Percentiles rank a stretch among this genome's conserved stretches.
Evolutionary conservation across 2,888 invertebrate genomes (phyloP).

Genomic region (Hipparchia semele): DNA sequence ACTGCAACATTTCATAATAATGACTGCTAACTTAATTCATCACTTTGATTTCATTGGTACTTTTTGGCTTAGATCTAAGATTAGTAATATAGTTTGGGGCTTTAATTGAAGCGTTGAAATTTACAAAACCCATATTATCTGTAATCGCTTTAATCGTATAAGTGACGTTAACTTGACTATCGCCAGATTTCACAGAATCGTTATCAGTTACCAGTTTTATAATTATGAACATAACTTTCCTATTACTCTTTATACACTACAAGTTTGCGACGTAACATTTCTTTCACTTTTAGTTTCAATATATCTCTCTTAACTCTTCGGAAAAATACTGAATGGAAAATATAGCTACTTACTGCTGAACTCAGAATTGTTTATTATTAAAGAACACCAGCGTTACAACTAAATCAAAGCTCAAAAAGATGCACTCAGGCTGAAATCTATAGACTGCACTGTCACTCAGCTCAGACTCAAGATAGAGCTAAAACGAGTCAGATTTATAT

Average conservation of each 20-base stretch:
- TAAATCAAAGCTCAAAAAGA: too few relatives aligned
- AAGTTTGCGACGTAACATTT: conserved; percentile 14
- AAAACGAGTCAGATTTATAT: too few relatives aligned
- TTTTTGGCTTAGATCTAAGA: conserved; percentile 1
- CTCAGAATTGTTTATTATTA: too few relatives aligned
- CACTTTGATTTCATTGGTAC: not conserved
- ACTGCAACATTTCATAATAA: not conserved
- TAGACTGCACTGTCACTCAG: too few relatives aligned
- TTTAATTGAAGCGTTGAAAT: not conserved
- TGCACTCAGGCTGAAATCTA: too few relatives aligned
- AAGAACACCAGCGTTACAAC: too few relatives aligned
- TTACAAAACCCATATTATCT: not conserved
- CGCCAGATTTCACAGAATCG: conserved; percentile 1
- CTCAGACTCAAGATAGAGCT: too few relatives aligned
- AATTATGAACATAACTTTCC: conserved; percentile 21
- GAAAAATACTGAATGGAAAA: not conserved
- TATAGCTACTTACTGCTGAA: not conserved
- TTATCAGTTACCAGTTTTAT: conserved; percentile 16
- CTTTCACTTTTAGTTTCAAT: conserved; percentile 18
- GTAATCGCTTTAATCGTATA: not conserved
- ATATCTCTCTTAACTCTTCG: not conserved
- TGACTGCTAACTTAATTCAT: not conserved
- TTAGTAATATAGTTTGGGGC: not conserved
- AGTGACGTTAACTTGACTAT: not conserved
- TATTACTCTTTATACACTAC: conserved; percentile 13